Conservation (phyloP, 2,888 invertebrate genomes). For the Microchrysa polita region DNA sequence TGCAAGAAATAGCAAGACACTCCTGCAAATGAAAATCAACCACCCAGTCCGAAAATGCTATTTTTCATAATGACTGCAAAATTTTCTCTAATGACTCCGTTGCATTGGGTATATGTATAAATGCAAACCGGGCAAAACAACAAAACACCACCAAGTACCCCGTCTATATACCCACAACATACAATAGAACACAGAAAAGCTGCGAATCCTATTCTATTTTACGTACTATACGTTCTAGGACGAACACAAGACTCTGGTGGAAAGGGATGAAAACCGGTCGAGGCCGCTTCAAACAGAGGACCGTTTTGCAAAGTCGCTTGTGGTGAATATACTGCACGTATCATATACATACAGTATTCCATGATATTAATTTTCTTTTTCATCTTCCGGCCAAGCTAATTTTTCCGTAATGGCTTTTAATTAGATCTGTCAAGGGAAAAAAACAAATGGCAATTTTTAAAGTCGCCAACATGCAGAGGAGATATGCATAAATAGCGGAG, state of each 20-base stretch:
- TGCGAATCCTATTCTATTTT: neutral
- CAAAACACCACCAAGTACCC: neutral
- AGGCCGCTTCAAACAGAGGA: neutral
- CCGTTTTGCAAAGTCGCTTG: neutral
- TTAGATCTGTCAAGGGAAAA: slow-evolving; percentile 47
- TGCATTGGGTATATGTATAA: slow-evolving; percentile 18
- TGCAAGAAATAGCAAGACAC: slow-evolving; percentile 25
- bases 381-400: slow-evolving; percentile 46
- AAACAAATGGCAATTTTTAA: slow-evolving; percentile 44
- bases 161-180: neutral
- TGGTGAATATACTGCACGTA: slow-evolving; percentile 4
- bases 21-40: slow-evolving; percentile 24
- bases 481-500: neutral
- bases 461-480: neutral
- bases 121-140: slow-evolving; percentile 20
- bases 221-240: slow-evolving; percentile 20
- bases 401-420: slow-evolving; percentile 48
- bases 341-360: slow-evolving; percentile 13
- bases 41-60: slow-evolving; percentile 12
- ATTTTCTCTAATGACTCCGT: slow-evolving; percentile 32
- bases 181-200: neutral
- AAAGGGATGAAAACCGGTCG: neutral
- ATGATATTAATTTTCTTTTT: slow-evolving; percentile 45
- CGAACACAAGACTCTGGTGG: neutral
- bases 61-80: slow-evolving; percentile 30